Evolutionary conservation across 2,888 invertebrate genomes (phyloP), one percentile per base, ranked within the genome.

Genomic region (Lissocephala sabroskyi): DNA sequence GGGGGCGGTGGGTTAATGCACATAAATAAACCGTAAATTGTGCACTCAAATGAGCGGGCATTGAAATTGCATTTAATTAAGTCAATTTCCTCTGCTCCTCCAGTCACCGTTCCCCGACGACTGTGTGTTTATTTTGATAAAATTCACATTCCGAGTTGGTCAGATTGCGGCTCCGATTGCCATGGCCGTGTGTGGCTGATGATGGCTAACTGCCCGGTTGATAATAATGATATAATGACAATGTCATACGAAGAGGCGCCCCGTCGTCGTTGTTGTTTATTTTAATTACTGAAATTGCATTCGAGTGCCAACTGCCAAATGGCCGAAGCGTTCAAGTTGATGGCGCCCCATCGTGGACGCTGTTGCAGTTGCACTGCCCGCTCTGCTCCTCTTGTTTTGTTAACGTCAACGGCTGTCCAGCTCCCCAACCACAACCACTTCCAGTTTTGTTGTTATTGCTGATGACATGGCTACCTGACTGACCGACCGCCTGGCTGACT

Each of bases 211-310:
- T n/a, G 65, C 56, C 57, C 56, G 62, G 60, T 58, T 43, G 41
- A 50, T 45, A 56, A 66, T 66, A 57, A 61, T 61, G 51, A 65
- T 68, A 58, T 51, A 50, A 50, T 44, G 60, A 52, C 41, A 51
- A 37, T 59, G 60, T 49, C 56, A 45, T 45, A 29, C 36, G 28
- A 19, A 36, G 30, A 39, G 39, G 29, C 45, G 26, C 23, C 49
- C 28, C 2, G 18, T 46, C 19, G 16, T 28, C 17, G 29, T 47
- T 55, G 65, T 45, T 73, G 73, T 74, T 74, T 74, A 74, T 74
- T 74, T 74, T 74, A 78, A 74, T 74, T 74, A 74, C 73, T 75
- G 73, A 74, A 74, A 74, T 74, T 74, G 73, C 75, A 78, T 75
- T 74, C 73, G 65, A 78, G 75, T 74, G 78, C 73, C 65, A 26